These are phyloP conservation scores for Ammospiza nelsoni DNA, from an alignment of 2,113 vertebrate species.

Conservation along the genomic window DNA sequence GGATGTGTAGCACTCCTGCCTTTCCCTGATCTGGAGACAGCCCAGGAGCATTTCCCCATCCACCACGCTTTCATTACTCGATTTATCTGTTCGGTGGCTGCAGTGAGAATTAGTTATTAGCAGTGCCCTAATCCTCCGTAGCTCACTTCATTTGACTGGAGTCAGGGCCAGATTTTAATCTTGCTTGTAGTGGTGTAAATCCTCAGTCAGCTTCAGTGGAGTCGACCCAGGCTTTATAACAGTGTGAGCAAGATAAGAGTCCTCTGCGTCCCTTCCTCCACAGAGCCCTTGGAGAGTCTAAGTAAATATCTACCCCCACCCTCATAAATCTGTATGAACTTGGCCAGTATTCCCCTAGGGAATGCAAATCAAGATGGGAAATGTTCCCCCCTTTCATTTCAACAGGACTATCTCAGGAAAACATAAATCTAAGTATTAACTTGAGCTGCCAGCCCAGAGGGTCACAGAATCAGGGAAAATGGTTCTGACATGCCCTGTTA, in stretches of 20 bases:
- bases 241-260: background rate
- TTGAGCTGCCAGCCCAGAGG: background rate
- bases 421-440: conserved; percentile 19
- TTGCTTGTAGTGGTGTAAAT: background rate
- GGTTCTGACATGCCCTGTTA: background rate
- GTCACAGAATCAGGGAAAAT: background rate
- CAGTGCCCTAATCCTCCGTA: background rate
- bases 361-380: conserved; percentile 17
- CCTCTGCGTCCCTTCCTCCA: background rate
- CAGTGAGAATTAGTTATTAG: background rate
- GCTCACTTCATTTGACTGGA: background rate
- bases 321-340: conserved; percentile 2
- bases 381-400: background rate
- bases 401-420: background rate
- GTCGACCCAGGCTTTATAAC: background rate
- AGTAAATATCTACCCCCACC: conserved; percentile 16
- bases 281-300: background rate
- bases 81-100: background rate
- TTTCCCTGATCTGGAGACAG: background rate
- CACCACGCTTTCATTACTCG: background rate
- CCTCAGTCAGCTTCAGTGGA: background rate
- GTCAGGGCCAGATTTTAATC: background rate
- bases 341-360: background rate
- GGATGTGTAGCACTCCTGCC: background rate
- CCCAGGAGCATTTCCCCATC: background rate